Percentiles rank a stretch among this genome's conserved stretches.
Evolutionary conservation across 2,888 invertebrate genomes (phyloP).

Genomic region (Dichetophora obliterata): DNA sequence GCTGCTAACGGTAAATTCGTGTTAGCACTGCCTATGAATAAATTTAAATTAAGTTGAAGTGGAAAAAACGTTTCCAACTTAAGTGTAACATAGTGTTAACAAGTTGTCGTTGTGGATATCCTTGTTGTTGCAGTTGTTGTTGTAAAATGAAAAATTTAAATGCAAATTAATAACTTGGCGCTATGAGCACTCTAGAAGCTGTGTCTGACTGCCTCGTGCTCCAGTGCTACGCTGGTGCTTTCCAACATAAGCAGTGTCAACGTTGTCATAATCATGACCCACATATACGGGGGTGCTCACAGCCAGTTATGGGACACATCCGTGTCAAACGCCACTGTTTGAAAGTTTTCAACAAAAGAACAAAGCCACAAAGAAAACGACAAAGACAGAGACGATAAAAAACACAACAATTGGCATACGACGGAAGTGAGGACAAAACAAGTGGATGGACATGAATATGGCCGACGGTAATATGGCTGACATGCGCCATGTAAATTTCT

Average conservation of each 20-base stretch:
- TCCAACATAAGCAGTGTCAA: background rate
- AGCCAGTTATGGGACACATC: conserved; percentile 1
- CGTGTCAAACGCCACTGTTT: conserved; percentile 17
- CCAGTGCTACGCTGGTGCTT: too few relatives aligned
- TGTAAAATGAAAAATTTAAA: too few relatives aligned
- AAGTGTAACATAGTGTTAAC: too few relatives aligned
- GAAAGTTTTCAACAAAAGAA: conserved; percentile 13
- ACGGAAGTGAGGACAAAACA: conserved; percentile 8
- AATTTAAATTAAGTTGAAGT: too few relatives aligned
- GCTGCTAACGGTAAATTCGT: too few relatives aligned
- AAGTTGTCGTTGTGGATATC: too few relatives aligned
- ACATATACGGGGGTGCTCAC: background rate
- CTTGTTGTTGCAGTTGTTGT: too few relatives aligned
- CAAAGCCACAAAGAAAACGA: background rate
- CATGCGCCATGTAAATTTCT: background rate
- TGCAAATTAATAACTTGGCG: too few relatives aligned
- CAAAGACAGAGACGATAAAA: background rate
- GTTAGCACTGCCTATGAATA: too few relatives aligned
- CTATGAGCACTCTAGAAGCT: background rate
- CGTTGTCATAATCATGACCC: background rate
- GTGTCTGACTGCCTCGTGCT: background rate
- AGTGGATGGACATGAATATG: conserved; percentile 16
- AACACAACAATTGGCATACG: background rate
- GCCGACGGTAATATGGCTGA: background rate
- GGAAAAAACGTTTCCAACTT: too few relatives aligned